phyloP scores from a whole-genome alignment of 2,797 vertebrate species.

The Enteromius trimaculatus region DNA sequence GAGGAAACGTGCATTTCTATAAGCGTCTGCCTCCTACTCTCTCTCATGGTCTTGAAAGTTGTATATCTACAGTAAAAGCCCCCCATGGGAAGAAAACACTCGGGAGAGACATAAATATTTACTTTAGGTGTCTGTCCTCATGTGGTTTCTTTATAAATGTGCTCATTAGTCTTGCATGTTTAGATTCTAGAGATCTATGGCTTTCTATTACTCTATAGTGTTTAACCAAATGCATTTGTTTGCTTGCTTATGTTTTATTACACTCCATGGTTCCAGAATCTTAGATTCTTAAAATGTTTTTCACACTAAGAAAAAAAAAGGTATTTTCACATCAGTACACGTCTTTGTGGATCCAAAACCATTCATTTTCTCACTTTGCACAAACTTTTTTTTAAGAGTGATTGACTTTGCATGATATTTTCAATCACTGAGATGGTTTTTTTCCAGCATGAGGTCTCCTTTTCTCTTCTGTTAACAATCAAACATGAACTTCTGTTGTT shows the following conservation, averaged over 20 bases:
- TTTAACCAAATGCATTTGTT: not conserved
- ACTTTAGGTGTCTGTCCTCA: slow-evolving; percentile 26
- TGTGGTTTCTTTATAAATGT: not conserved
- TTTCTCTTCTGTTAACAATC: not conserved
- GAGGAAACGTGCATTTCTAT: not conserved
- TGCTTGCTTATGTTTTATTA: not conserved
- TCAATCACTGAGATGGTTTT: not conserved
- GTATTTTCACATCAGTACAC: not conserved
- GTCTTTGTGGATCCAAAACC: not conserved
- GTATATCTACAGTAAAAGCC: slow-evolving; percentile 20
- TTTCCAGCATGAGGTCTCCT: no score
- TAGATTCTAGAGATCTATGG: not conserved
- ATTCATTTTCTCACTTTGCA: not conserved
- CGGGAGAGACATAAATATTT: slow-evolving; percentile 49
- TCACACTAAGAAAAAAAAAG: not conserved
- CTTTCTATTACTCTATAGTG: not conserved
- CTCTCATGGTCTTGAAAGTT: not conserved
- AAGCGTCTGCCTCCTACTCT: not conserved
- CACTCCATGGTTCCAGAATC: not conserved
- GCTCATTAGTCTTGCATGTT: slow-evolving; percentile 1
- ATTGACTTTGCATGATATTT: not conserved
- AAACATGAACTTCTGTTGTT: not conserved
- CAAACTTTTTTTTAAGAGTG: not conserved
- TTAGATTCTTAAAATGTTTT: not conserved
- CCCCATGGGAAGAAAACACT: slow-evolving; percentile 31